Evolutionary conservation across 2,797 vertebrate genomes (phyloP).

Genomic region (Chaetodon trifasciatus): DNA sequence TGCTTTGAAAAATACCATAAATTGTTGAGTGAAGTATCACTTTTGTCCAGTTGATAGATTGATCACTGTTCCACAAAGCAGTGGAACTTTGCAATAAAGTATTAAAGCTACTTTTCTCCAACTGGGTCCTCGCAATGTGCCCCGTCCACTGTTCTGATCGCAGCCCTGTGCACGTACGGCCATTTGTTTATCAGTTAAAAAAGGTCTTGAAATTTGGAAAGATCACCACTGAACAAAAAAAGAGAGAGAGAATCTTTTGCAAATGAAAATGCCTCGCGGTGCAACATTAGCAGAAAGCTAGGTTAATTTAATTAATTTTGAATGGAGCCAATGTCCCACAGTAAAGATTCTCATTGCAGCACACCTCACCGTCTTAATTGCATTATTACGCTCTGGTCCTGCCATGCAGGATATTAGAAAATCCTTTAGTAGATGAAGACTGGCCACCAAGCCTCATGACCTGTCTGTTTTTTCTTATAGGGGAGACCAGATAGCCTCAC

Average conservation of each 20-base stretch:
- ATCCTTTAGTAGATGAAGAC: slow-evolving; percentile 67
- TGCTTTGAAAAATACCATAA: not conserved
- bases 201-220: slow-evolving; percentile 54
- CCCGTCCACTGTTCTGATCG: slow-evolving; percentile 7
- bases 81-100: not conserved
- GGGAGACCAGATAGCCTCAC: slow-evolving; percentile 23
- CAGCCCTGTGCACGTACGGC: not conserved
- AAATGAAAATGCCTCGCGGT: slow-evolving; percentile 77
- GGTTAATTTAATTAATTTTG: slow-evolving; percentile 85
- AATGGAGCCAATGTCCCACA: slow-evolving; percentile 82
- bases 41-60: not conserved
- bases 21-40: not conserved
- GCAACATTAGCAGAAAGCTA: slow-evolving; percentile 78
- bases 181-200: slow-evolving; percentile 53
- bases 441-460: slow-evolving; percentile 68
- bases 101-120: not conserved
- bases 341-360: slow-evolving; percentile 79
- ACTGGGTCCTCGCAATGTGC: not conserved
- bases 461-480: slow-evolving; percentile 33
- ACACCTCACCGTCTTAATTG: slow-evolving; percentile 81
- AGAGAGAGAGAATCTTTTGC: slow-evolving; percentile 60
- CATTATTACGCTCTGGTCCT: slow-evolving; percentile 73
- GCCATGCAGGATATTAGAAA: slow-evolving; percentile 80
- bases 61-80: not conserved
- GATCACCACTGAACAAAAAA: slow-evolving; percentile 59